Conservation (phyloP, 2,888 invertebrate genomes). For the Carabus problematicus region DNA sequence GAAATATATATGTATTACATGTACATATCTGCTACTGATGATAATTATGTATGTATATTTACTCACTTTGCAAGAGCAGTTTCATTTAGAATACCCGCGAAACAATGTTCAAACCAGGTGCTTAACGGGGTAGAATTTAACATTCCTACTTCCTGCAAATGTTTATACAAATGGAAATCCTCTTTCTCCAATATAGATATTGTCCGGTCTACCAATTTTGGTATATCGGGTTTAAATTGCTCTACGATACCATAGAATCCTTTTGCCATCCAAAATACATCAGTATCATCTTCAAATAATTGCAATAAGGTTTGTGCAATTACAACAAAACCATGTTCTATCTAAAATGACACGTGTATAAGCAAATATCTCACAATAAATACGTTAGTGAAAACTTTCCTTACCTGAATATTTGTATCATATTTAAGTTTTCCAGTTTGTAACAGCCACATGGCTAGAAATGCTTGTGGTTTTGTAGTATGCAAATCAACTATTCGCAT, state of each 20-base stretch:
- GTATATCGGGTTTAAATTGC: constrained; percentile 70
- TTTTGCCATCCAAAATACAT: constrained; percentile 84
- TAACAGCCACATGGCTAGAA: constrained; percentile 82
- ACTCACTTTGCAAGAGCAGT: constrained; percentile 77
- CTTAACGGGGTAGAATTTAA: constrained; percentile 72
- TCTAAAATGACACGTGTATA: constrained; percentile 50
- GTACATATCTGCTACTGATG: background rate
- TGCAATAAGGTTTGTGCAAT: constrained; percentile 75
- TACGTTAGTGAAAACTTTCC: constrained; percentile 6
- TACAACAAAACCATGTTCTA: constrained; percentile 63
- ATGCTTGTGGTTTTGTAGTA: constrained; percentile 71
- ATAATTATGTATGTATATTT: constrained; percentile 26
- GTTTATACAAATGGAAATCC: constrained; percentile 74
- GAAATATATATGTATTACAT: constrained; percentile 50
- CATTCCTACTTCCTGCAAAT: constrained; percentile 70
- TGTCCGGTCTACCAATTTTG: constrained; percentile 72
- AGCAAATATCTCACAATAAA: background rate
- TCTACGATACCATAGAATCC: constrained; percentile 75
- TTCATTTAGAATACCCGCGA: constrained; percentile 81
- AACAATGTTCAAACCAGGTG: constrained; percentile 83
- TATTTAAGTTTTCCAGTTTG: constrained; percentile 72
- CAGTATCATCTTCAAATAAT: constrained; percentile 76
- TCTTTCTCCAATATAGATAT: constrained; percentile 77
- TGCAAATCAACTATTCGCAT: constrained; percentile 70
- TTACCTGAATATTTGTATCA: constrained; percentile 61